Conservation (phyloP, 2,888 invertebrate genomes). For the Gari tellinella region DNA sequence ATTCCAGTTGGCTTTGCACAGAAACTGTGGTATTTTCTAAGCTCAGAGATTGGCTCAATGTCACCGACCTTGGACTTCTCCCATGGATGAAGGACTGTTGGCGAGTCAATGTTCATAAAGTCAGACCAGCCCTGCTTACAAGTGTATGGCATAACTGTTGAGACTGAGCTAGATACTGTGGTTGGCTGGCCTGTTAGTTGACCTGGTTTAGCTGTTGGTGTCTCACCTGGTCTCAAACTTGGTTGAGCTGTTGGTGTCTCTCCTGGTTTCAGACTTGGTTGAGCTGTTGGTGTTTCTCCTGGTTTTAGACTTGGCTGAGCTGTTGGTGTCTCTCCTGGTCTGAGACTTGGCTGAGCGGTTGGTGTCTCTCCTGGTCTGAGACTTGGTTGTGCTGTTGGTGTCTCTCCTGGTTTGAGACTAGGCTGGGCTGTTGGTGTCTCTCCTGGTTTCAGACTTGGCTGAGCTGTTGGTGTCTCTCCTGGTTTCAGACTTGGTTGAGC, state of each 20-base stretch:
- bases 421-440: constrained; percentile 45
- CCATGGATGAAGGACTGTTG: constrained; percentile 39
- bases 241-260: constrained; percentile 19
- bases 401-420: constrained; percentile 6
- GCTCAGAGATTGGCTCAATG: constrained; percentile 63
- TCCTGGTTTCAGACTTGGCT: constrained; percentile 24
- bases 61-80: constrained; percentile 66
- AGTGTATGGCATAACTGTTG: constrained; percentile 54
- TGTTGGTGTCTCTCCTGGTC: constrained; percentile 19
- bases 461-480: constrained; percentile 32
- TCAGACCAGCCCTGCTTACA: constrained; percentile 70
- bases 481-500: constrained; percentile 17
- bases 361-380: constrained; percentile 27
- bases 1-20: constrained; percentile 74
- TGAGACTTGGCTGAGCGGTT: constrained; percentile 30
- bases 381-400: constrained; percentile 38
- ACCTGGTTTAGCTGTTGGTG: constrained; percentile 22
- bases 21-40: constrained; percentile 71
- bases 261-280: constrained; percentile 19
- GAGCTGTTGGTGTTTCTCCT: constrained; percentile 37
- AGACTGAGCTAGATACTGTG: constrained; percentile 24
- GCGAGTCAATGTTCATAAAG: constrained; percentile 72
- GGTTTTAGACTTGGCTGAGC: constrained; percentile 22
- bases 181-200: constrained; percentile 5
- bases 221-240: neutral